Evolutionary conservation across 2,113 vertebrate species (phyloP).

Genomic region (Notarius lentiginosus): DNA sequence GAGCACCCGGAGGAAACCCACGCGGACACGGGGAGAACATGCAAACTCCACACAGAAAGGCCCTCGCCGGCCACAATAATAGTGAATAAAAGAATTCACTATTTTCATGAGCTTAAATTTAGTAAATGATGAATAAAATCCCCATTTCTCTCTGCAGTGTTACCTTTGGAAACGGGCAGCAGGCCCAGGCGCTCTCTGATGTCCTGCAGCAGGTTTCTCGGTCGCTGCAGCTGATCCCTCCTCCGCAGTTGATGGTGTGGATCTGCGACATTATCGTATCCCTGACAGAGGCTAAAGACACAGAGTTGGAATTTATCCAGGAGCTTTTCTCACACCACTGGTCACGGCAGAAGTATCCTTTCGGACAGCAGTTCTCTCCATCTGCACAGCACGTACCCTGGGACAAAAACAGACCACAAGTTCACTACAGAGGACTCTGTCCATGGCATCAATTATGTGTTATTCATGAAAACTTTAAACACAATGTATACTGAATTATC

Average conservation of each 20-base stretch:
- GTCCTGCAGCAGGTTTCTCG: slow-evolving; percentile 69
- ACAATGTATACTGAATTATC: too few relatives aligned
- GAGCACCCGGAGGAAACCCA: too few relatives aligned
- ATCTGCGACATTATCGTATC: background rate
- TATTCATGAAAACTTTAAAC: background rate
- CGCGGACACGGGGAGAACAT: too few relatives aligned
- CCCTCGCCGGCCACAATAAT: too few relatives aligned
- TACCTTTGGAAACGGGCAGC: slow-evolving; percentile 68
- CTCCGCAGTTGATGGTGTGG: slow-evolving; percentile 56
- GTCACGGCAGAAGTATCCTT: slow-evolving; percentile 68
- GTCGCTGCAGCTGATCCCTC: slow-evolving; percentile 44
- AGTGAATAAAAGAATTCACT: background rate
- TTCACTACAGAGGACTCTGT: background rate
- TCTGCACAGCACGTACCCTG: slow-evolving; percentile 73
- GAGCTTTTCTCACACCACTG: slow-evolving; percentile 57
- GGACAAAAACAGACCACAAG: background rate
- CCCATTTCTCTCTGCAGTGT: background rate
- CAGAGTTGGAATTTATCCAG: slow-evolving; percentile 51
- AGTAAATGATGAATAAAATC: background rate
- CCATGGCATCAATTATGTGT: background rate
- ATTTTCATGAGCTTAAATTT: background rate
- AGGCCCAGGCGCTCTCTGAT: slow-evolving; percentile 62
- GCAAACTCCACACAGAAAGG: too few relatives aligned
- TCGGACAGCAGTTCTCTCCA: slow-evolving; percentile 74
- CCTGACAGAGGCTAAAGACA: slow-evolving; percentile 54